phyloP scores from a whole-genome alignment of 2,888 invertebrate genomes.

The Zaprionus obscuricornis region DNA sequence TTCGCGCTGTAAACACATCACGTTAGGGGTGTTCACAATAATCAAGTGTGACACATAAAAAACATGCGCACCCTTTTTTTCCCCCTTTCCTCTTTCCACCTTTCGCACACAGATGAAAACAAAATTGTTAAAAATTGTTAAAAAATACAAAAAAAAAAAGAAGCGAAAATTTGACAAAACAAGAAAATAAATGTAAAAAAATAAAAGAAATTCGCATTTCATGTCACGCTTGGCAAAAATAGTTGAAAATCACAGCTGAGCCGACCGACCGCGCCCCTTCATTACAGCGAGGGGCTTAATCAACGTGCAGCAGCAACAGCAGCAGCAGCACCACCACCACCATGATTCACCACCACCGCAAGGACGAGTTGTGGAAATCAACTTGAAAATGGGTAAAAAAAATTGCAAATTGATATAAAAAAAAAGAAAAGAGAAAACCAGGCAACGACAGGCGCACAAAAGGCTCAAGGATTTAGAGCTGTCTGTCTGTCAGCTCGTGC shows the following conservation, averaged over 20 bases:
- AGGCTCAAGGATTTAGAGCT: slow-evolving; percentile 40
- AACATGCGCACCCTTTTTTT: slow-evolving; percentile 58
- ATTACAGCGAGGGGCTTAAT: slow-evolving; percentile 60
- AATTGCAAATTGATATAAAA: slow-evolving; percentile 72
- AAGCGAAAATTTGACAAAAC: slow-evolving; percentile 33
- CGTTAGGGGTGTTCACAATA: slow-evolving; percentile 58
- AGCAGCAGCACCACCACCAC: slow-evolving; percentile 22
- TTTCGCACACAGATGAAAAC: slow-evolving; percentile 49
- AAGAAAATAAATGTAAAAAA: too few relatives aligned
- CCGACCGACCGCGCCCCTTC: slow-evolving; percentile 60
- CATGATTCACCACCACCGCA: slow-evolving; percentile 34
- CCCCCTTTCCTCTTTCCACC: slow-evolving; percentile 22
- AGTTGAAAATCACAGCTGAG: slow-evolving; percentile 64
- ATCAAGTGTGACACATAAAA: slow-evolving; percentile 76
- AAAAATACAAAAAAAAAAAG: slow-evolving; percentile 48
- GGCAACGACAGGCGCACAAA: slow-evolving; percentile 66
- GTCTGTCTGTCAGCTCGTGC: slow-evolving; percentile 71
- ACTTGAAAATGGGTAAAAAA: slow-evolving; percentile 77
- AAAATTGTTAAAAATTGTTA: slow-evolving; percentile 43
- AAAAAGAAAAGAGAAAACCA: slow-evolving; percentile 37
- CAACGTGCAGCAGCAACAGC: slow-evolving; percentile 37
- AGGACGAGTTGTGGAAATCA: slow-evolving; percentile 55
- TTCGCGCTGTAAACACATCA: slow-evolving; percentile 24
- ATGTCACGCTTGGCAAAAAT: slow-evolving; percentile 67
- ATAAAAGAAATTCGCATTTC: slow-evolving; percentile 54